Percentiles rank a stretch among this genome's conserved stretches.
These are phyloP conservation scores for Drosophila mulleri DNA, from an alignment of 2,888 invertebrate genomes.

Conservation along the genomic window DNA sequence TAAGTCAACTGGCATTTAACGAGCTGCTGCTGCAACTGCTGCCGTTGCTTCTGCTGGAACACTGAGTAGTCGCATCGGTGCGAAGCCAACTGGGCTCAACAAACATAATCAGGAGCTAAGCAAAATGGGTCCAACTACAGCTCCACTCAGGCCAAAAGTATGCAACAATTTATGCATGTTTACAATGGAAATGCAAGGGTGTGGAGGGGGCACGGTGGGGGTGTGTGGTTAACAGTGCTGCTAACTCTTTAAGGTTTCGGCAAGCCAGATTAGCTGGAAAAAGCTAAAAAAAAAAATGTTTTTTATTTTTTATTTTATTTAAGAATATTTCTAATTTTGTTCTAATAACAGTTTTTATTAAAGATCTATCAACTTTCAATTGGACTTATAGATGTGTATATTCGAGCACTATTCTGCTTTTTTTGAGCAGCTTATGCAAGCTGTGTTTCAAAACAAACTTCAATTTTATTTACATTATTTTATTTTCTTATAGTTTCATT, in stretches of 20 bases:
- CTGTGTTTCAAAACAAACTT: no score
- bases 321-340: no score
- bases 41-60: background rate
- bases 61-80: constrained; percentile 11
- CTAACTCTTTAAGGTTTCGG: background rate
- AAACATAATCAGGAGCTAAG: constrained; percentile 80
- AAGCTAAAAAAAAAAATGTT: background rate
- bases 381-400: no score
- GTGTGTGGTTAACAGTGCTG: background rate
- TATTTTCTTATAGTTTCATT: no score
- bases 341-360: no score
- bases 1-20: constrained; percentile 72
- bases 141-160: constrained; percentile 60
- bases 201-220: background rate
- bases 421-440: no score
- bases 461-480: no score
- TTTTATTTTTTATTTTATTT: no score
- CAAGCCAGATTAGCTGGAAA: background rate
- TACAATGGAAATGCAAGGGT: constrained; percentile 58
- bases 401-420: no score
- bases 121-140: constrained; percentile 47
- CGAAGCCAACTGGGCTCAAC: constrained; percentile 49
- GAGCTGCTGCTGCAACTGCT: constrained; percentile 37
- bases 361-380: no score
- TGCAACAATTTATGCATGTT: constrained; percentile 80